Evolutionary conservation across 1,140 invertebrate species (phyloP), one percentile per base, ranked within the genome.

Genomic region (Drosophila sp.): DNA sequence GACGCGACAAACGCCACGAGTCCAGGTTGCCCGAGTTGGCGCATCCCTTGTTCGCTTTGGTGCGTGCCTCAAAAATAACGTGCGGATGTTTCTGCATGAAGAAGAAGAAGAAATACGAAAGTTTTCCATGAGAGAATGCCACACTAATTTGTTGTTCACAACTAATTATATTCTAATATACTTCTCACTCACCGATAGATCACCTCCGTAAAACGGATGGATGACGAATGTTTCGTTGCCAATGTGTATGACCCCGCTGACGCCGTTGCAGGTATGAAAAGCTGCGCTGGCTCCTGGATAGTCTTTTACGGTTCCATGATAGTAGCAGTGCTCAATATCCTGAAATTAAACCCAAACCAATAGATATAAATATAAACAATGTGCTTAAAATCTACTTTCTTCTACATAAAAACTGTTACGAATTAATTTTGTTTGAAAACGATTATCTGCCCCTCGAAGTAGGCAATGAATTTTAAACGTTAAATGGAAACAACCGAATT

Each of bases 181-280:
- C 17, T 17, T 17, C 17, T 17, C 17, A 38, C 35, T 44, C 95
- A 98, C 98, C 95, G 97, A 98, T 81, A 98, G 94, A 94, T 98
- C 98, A 54, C 98, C 98, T 68, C 97, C 98, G 92, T 97, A 98
- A 93, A 99, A 98, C 35, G 98, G 98, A 93, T 98, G 97, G 82
- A 99, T 98, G 80, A 99, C 96, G 93, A 98, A 99, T 11, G 98
- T 99, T 93, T 98, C 98, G 94, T 98, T 98, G 87, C 97, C 97
- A 81, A 98, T 95, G 93, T 99, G 98, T 83, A 99, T 98, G 80
- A 99, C 96, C 17, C 98, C 98, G 80, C 97, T 98, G 66, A 99
- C 96, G 50, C 98, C 98, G 92, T 98, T 98, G 93, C 98, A 99
- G 10, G 98, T 99, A 92, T 98, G 97, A 93, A 99, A 98, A 74